Conservation (phyloP, 2,888 invertebrate genomes). For the Rhagonycha lutea region DNA sequence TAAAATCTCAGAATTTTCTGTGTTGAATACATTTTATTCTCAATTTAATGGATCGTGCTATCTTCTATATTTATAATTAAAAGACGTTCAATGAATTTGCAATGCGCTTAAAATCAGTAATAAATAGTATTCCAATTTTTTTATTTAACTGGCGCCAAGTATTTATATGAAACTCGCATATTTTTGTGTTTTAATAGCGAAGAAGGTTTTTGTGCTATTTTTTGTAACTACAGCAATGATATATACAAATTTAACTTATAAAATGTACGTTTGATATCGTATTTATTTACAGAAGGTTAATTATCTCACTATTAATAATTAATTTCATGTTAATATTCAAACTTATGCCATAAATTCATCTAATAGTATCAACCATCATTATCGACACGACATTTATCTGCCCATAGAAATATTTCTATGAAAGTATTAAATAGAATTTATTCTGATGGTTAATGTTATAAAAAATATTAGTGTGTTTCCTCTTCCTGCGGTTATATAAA, state of each 20-base stretch:
- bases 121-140: not conserved
- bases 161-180: not conserved
- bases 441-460: not conserved
- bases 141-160: not conserved
- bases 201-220: not conserved
- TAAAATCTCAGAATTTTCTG: not conserved
- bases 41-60: not conserved
- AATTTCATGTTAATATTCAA: conserved; percentile 10
- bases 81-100: not conserved
- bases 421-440: not conserved
- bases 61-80: not conserved
- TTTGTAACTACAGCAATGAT: not conserved
- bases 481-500: not conserved
- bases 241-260: too few relatives aligned
- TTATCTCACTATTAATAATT: conserved; percentile 3
- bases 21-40: not conserved
- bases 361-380: conserved; percentile 10
- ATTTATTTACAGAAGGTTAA: conserved; percentile 6
- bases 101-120: not conserved
- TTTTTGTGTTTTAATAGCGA: not conserved
- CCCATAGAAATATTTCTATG: not conserved
- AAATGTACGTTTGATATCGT: not conserved
- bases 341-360: conserved; percentile 9
- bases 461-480: not conserved
- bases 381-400: conserved; percentile 2